phyloP scores from a whole-genome alignment of 2,797 vertebrate species.

The Cynodonichthys magdalenae region DNA sequence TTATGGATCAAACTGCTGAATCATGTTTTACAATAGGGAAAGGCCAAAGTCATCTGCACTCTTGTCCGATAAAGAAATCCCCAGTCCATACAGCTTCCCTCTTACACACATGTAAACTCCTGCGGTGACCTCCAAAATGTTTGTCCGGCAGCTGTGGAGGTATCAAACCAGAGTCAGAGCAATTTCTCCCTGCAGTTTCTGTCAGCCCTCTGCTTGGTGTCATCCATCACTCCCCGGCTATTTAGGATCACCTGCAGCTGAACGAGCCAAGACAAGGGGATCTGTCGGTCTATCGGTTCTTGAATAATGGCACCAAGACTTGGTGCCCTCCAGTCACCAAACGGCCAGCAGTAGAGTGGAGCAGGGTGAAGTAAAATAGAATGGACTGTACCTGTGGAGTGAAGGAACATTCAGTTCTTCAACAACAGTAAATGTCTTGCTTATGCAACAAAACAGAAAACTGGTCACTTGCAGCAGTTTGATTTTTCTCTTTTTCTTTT shows the following conservation, averaged over 20 bases:
- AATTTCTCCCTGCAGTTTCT: slow-evolving; percentile 74
- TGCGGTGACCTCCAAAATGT: slow-evolving; percentile 57
- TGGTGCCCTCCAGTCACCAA: slow-evolving; percentile 59
- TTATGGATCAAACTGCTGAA: slow-evolving; percentile 28
- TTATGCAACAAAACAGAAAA: slow-evolving; percentile 12
- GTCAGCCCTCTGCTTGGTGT: slow-evolving; percentile 81
- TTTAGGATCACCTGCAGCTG: slow-evolving; percentile 83
- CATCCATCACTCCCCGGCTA: slow-evolving; percentile 85
- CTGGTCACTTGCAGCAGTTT: slow-evolving; percentile 6
- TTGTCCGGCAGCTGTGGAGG: slow-evolving; percentile 30
- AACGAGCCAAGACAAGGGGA: slow-evolving; percentile 83
- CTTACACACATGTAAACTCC: slow-evolving; percentile 53
- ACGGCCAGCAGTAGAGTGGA: slow-evolving; percentile 22
- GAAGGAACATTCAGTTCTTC: slow-evolving; percentile 1
- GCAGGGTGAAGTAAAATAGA: slow-evolving; percentile 25
- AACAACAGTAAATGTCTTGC: background rate
- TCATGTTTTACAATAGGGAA: slow-evolving; percentile 25
- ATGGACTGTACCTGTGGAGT: slow-evolving; percentile 16
- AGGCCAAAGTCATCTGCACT: slow-evolving; percentile 16
- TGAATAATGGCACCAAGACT: slow-evolving; percentile 72
- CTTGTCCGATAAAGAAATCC: slow-evolving; percentile 41
- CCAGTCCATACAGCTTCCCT: slow-evolving; percentile 28
- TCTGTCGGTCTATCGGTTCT: slow-evolving; percentile 78
- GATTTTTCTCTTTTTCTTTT: background rate
- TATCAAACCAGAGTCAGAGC: slow-evolving; percentile 31